phyloP scores from a whole-genome alignment of 1,140 invertebrate genomes.

The Heliconius hermathena region DNA sequence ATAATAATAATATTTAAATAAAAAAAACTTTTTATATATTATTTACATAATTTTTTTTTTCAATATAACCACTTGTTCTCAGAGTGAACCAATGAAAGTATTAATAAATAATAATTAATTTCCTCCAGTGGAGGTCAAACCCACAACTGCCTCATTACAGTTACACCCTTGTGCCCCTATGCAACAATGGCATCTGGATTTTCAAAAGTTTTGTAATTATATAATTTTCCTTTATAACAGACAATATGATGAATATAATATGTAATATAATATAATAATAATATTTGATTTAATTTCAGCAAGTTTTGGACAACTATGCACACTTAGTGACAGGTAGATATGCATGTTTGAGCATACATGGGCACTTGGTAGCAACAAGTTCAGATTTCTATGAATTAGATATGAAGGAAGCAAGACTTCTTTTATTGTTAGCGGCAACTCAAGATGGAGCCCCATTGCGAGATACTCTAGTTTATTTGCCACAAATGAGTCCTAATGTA shows the following conservation, averaged over 20 bases:
- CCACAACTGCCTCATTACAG: no score
- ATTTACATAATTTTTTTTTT: not conserved
- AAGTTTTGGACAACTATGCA: constrained; percentile 88
- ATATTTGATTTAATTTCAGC: constrained; percentile 78
- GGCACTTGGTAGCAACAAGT: constrained; percentile 89
- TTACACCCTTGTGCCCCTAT: no score
- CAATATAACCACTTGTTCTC: not conserved
- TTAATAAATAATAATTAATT: no score
- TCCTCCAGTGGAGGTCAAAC: no score
- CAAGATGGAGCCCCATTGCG: constrained; percentile 85
- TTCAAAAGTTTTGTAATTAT: not conserved
- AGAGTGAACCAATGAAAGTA: no score
- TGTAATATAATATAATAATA: no score
- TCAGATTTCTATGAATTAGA: constrained; percentile 90
- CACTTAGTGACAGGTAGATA: constrained; percentile 89
- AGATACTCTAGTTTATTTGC: constrained; percentile 91
- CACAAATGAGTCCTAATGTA: constrained; percentile 91
- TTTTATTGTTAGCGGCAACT: constrained; percentile 85
- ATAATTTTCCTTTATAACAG: not conserved
- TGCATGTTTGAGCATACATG: constrained; percentile 89
- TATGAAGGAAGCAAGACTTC: constrained; percentile 87
- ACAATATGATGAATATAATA: no score
- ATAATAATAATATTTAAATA: not conserved
- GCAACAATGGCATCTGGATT: not conserved
- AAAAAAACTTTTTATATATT: not conserved